Base-by-base conservation (phyloP, 1,140 invertebrate species). In the Zelostemma sp. region DNA sequence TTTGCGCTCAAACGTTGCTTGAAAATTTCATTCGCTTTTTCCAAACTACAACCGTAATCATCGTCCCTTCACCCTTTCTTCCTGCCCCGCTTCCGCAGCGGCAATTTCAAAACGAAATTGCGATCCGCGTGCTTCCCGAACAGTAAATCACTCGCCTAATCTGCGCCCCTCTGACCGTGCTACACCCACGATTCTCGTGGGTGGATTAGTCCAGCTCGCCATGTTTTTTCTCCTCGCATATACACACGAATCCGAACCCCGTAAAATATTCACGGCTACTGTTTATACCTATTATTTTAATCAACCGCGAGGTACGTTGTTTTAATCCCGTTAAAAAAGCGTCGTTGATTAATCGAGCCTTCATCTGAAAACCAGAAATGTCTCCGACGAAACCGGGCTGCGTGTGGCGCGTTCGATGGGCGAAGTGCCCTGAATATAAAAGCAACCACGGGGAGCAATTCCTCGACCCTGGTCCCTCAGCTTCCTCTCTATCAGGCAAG, bases 31-130 rank as follows among this genome's bases (percentile, higher is more conserved):
- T 48, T 53, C 38, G 46, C 68, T 66, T 66, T 71, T 71, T 71
- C 61, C 54, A 35, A 5, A 58, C 48, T 56, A 70, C 61, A 65
- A 58, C 64, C 64, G 56, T 57, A 72, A 72, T 72, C 69, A 67
- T 72, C 57, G 55, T 67, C 59, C 63, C 68, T 67, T 63, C 58
- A 66, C 68, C 68, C 68, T 66, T 71, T 71, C 59, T 63, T 66
- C 68, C 58, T 62, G 58, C 46, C 58, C 53, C 58, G 63, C 60
- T 72, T 72, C 69, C 69, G 69, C 19, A 59, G 64, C 64, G 64
- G 64, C 64, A 72, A 72, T 72, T 72, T 68, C 70, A 68, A 72
- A 72, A 72, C 70, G 65, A 68, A 68, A 68, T 68, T 68, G 64
- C 70, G 65, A 68, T 72, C 64, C 70, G 61, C 65, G 19, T 51